Evolutionary conservation across 1,140 invertebrate species (phyloP).

Genomic region (Drosophila virilis): DNA sequence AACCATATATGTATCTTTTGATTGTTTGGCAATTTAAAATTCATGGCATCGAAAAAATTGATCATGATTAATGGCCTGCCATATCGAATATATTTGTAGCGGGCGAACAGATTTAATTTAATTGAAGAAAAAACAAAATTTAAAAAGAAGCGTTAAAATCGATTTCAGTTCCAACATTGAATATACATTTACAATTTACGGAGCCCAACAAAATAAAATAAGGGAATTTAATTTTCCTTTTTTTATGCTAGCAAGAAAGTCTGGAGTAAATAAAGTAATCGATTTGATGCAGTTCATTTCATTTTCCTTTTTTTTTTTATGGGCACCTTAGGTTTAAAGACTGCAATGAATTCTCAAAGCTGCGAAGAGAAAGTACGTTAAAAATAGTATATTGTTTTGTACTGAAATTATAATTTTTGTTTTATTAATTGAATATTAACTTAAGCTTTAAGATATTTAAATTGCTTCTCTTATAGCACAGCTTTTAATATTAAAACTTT

Average conservation of each 20-base stretch:
- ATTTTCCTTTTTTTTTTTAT: too few species aligned
- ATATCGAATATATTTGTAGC: slow-evolving; percentile 47
- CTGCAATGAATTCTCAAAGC: too few species aligned
- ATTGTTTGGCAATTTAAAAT: slow-evolving; percentile 57
- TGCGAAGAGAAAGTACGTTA: too few species aligned
- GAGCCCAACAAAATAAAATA: not conserved
- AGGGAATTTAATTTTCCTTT: not conserved
- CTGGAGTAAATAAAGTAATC: not conserved
- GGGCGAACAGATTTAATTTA: slow-evolving; percentile 63
- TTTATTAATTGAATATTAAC: too few species aligned
- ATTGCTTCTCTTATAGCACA: not conserved
- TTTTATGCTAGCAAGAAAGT: not conserved
- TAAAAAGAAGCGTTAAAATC: slow-evolving; percentile 30
- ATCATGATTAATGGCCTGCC: slow-evolving; percentile 65
- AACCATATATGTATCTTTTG: slow-evolving; percentile 47
- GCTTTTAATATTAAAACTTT: slow-evolving; percentile 10
- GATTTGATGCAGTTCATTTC: not conserved
- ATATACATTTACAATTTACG: slow-evolving; percentile 37
- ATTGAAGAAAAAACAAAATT: slow-evolving; percentile 61
- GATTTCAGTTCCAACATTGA: slow-evolving; percentile 48
- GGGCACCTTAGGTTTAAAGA: too few species aligned
- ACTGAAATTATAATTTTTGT: too few species aligned
- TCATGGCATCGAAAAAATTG: slow-evolving; percentile 44
- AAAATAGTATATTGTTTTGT: too few species aligned
- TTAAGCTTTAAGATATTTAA: not conserved